phyloP scores from a whole-genome alignment of 2,888 invertebrate genomes.

The Blastobasis adustella region DNA sequence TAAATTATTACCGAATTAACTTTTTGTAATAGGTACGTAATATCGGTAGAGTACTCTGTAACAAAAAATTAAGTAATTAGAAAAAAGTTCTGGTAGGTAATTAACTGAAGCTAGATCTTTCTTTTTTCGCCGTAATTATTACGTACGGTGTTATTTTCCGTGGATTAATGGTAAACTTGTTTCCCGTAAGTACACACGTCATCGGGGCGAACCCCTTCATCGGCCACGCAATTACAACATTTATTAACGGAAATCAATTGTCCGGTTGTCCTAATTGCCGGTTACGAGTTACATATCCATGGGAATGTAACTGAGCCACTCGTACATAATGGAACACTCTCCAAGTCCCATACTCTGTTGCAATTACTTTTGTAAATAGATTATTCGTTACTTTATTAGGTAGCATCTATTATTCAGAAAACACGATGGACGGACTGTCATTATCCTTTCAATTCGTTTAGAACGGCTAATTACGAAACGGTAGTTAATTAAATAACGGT shows the following conservation, averaged over 20 bases:
- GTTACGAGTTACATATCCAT: slow-evolving; percentile 24
- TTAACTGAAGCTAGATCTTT: too few species aligned
- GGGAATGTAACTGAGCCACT: slow-evolving; percentile 26
- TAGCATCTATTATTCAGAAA: slow-evolving; percentile 48
- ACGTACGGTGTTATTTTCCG: too few species aligned
- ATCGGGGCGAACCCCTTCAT: slow-evolving; percentile 36
- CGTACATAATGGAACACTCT: slow-evolving; percentile 1
- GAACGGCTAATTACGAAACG: slow-evolving; percentile 60
- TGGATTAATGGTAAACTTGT: neutral
- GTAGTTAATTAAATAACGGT: slow-evolving; percentile 63
- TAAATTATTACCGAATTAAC: too few species aligned
- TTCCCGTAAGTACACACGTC: slow-evolving; percentile 11
- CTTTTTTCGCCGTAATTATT: too few species aligned
- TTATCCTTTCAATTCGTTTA: slow-evolving; percentile 61
- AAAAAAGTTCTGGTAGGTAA: too few species aligned
- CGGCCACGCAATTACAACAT: slow-evolving; percentile 41
- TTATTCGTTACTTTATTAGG: slow-evolving; percentile 36
- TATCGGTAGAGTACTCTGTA: too few species aligned
- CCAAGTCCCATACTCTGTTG: slow-evolving; percentile 7
- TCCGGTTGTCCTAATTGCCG: slow-evolving; percentile 40
- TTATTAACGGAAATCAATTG: slow-evolving; percentile 63
- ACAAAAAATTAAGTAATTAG: too few species aligned
- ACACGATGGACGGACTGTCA: slow-evolving; percentile 42
- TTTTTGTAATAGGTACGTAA: too few species aligned
- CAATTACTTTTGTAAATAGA: slow-evolving; percentile 22